Evolutionary conservation across 2,113 vertebrate species (phyloP).

Genomic region (Benitochromis conjunctus): DNA sequence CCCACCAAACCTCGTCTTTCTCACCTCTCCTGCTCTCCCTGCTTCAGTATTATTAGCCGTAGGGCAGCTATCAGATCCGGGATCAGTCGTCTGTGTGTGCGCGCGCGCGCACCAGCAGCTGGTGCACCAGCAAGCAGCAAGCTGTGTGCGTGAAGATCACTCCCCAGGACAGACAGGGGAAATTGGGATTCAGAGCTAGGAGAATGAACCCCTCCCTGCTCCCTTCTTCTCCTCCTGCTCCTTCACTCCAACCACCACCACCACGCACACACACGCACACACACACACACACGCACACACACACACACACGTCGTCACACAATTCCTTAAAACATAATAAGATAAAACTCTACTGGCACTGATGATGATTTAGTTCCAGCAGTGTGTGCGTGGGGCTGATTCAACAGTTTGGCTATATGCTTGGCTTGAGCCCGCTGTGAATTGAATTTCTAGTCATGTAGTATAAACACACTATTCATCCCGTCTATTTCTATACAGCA

Average conservation of each 20-base stretch:
- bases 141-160: conserved; percentile 36
- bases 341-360: not conserved
- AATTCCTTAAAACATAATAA: conserved; percentile 1
- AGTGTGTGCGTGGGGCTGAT: not conserved
- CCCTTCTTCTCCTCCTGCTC: not conserved
- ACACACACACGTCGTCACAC: no score
- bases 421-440: not conserved
- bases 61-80: conserved; percentile 34
- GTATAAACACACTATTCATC: not conserved
- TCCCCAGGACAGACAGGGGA: conserved; percentile 42
- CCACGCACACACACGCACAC: not conserved
- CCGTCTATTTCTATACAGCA: not conserved
- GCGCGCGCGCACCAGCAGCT: conserved; percentile 17
- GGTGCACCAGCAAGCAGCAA: conserved; percentile 31
- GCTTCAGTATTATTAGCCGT: conserved; percentile 26
- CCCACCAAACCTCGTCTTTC: not conserved
- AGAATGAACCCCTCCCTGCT: not conserved
- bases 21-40: not conserved
- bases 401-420: conserved; percentile 52
- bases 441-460: conserved; percentile 29
- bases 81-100: not conserved
- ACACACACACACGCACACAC: not conserved
- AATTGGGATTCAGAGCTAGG: conserved; percentile 13
- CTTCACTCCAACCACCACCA: not conserved
- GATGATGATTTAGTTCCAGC: conserved; percentile 2